phyloP scores from a whole-genome alignment of 2,888 invertebrate genomes.

The Napeogenes inachia region DNA sequence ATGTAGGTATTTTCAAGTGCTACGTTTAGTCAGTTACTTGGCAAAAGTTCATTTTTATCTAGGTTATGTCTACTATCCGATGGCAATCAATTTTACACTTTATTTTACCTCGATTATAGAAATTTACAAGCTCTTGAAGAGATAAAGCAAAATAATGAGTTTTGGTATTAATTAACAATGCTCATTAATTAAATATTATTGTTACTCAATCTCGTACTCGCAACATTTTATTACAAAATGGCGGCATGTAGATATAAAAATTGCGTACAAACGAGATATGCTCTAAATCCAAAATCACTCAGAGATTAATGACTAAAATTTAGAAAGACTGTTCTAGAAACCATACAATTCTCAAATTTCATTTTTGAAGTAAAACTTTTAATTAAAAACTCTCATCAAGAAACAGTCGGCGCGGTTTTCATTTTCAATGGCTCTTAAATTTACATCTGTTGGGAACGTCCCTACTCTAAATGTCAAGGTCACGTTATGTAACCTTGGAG shows the following conservation, averaged over 20 bases:
- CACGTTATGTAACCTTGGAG: constrained; percentile 38
- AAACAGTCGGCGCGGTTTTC: neutral
- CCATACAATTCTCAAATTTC: no score
- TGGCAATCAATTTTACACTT: constrained; percentile 14
- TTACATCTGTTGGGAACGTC: neutral
- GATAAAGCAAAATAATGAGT: no score
- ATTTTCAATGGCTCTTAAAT: constrained; percentile 7
- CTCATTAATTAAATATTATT: no score
- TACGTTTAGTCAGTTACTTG: constrained; percentile 7
- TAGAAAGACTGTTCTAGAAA: no score
- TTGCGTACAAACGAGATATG: no score
- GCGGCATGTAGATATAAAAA: no score
- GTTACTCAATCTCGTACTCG: no score
- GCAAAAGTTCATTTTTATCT: constrained; percentile 24
- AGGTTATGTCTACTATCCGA: constrained; percentile 20
- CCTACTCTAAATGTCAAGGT: constrained; percentile 42
- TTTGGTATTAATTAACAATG: neutral
- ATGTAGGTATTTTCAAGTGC: no score
- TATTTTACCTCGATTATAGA: neutral
- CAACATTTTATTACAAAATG: no score
- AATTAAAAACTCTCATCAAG: neutral
- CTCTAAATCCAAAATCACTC: no score
- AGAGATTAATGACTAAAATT: no score
- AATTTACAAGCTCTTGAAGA: neutral
- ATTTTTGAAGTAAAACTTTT: no score